Evolutionary conservation across 2,797 vertebrate species (phyloP).

Genomic region (Sebastes umbrosus): DNA sequence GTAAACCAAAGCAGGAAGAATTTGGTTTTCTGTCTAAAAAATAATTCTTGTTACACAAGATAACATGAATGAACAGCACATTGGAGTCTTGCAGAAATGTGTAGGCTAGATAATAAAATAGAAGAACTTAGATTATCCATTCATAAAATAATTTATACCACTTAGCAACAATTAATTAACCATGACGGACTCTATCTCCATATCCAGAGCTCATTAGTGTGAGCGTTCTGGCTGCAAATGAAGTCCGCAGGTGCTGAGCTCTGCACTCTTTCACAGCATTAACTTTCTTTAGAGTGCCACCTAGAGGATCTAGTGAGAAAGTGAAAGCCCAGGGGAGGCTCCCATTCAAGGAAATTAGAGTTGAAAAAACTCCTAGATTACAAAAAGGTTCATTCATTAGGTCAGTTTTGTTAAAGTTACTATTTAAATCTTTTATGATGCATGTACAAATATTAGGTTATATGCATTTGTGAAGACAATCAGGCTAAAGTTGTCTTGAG

Average conservation of each 20-base stretch:
- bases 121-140: slow-evolving; percentile 3
- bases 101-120: not conserved
- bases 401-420: not conserved
- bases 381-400: not conserved
- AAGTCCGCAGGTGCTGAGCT: slow-evolving; percentile 5
- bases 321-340: not conserved
- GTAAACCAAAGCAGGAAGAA: not conserved
- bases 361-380: not conserved
- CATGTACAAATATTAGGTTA: not conserved
- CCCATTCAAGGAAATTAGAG: not conserved
- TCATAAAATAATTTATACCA: slow-evolving; percentile 16
- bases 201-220: slow-evolving; percentile 20
- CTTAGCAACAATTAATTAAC: slow-evolving; percentile 9
- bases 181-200: slow-evolving; percentile 1
- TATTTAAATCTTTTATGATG: not conserved
- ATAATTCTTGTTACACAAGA: not conserved
- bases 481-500: not conserved
- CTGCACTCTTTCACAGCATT: not conserved
- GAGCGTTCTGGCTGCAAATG: not conserved
- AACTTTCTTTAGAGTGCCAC: slow-evolving; percentile 27
- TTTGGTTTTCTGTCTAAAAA: not conserved
- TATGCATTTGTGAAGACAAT: not conserved
- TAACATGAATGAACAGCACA: not conserved
- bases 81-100: not conserved
- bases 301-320: slow-evolving; percentile 29